These are phyloP conservation scores for Chionomys nivalis DNA, from an alignment of 2,113 vertebrate genomes.

Conservation along the genomic window DNA sequence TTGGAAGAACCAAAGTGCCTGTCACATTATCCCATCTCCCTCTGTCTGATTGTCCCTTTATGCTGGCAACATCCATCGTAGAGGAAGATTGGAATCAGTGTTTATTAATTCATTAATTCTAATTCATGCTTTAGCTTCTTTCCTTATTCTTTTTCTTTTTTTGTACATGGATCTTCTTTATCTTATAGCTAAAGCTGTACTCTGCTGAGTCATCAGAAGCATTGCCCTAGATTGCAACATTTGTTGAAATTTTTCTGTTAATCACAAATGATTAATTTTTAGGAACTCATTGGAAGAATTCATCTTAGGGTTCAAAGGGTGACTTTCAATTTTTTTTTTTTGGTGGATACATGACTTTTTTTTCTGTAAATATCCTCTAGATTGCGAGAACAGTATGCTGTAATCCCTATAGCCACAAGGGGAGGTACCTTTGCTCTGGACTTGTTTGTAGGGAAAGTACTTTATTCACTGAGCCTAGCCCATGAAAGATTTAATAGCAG, in stretches of 20 bases:
- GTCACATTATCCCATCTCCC: not conserved
- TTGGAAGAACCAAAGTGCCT: not conserved
- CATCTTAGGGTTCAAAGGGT: not conserved
- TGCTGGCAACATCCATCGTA: not conserved
- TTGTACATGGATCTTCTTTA: not conserved
- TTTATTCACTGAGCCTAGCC: not conserved
- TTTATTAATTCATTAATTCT: not conserved
- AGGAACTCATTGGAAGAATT: not conserved
- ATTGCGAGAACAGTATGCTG: not conserved
- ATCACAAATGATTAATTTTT: not conserved
- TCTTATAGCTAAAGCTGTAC: not conserved
- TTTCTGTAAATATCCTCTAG: not conserved
- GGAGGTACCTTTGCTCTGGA: not conserved
- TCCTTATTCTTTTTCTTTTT: not conserved
- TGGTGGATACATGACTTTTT: not conserved
- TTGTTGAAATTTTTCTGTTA: conserved; percentile 6
- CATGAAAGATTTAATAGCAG: not conserved
- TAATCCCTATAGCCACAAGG: too few species aligned
- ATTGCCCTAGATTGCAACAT: not conserved
- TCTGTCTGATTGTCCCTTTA: not conserved
- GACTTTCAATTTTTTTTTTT: not conserved
- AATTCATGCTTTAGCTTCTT: not conserved
- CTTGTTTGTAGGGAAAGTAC: not conserved
- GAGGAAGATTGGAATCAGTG: not conserved
- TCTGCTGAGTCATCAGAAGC: not conserved